Percentiles rank a stretch among this genome's conserved stretches.
These are phyloP conservation scores for Alcis repandata DNA, from an alignment of 2,888 invertebrate genomes.

Conservation along the genomic window DNA sequence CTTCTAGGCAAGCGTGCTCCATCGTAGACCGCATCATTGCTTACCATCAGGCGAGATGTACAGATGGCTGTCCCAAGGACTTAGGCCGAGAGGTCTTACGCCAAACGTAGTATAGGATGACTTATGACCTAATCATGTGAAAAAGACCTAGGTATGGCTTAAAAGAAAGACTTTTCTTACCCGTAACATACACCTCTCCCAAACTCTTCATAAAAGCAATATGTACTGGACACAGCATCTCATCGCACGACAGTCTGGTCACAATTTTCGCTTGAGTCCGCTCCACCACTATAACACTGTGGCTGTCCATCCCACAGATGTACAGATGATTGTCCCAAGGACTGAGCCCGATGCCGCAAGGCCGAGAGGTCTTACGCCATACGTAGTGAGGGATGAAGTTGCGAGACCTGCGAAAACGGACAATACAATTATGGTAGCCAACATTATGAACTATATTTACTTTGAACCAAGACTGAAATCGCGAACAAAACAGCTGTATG, in stretches of 20 bases:
- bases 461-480: too few species aligned
- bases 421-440: too few species aligned
- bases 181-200: slow-evolving; percentile 88
- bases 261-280: slow-evolving; percentile 82
- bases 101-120: too few species aligned
- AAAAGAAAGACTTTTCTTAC: slow-evolving; percentile 55
- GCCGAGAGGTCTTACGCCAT: slow-evolving; percentile 87
- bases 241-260: slow-evolving; percentile 80
- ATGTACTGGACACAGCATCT: slow-evolving; percentile 88
- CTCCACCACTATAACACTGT: slow-evolving; percentile 84
- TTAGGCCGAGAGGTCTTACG: too few species aligned
- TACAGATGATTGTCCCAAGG: slow-evolving; percentile 87
- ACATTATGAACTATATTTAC: too few species aligned
- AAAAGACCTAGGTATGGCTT: too few species aligned
- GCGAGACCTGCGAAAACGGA: slow-evolving; percentile 78
- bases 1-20: too few species aligned
- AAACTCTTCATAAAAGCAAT: slow-evolving; percentile 86
- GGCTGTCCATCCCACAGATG: slow-evolving; percentile 90
- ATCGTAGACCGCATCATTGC: too few species aligned
- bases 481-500: too few species aligned
- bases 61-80: too few species aligned
- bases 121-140: too few species aligned
- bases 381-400: slow-evolving; percentile 84
- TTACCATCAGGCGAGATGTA: too few species aligned
- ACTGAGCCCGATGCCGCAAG: slow-evolving; percentile 89